A percentile compares a stretch with the other conserved stretches of the same genome.
Conservation (phyloP, 2,888 invertebrate genomes). For the Molanna angustata region DNA sequence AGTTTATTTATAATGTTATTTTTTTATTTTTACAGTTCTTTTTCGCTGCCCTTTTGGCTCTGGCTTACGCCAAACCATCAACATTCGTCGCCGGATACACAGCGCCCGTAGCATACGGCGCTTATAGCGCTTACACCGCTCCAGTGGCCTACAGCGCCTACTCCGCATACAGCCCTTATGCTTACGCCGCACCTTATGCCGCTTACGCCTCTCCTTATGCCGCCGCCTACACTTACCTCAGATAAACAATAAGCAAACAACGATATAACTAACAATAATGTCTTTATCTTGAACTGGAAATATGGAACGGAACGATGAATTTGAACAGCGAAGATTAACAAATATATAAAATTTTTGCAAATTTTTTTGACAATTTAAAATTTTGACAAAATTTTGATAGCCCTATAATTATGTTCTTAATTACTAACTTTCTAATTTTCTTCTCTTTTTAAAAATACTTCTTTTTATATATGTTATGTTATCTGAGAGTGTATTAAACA, state of each 20-base stretch:
- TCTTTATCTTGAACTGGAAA: no score
- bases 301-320: no score
- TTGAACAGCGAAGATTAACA: no score
- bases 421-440: no score
- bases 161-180: slow-evolving; percentile 24
- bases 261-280: no score
- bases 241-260: slow-evolving; percentile 8
- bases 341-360: no score
- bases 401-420: no score
- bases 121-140: slow-evolving; percentile 23
- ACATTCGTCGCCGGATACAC: slow-evolving; percentile 33
- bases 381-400: no score
- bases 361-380: no score
- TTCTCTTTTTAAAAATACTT: no score
- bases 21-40: slow-evolving; percentile 26
- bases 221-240: slow-evolving; percentile 33
- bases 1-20: not conserved
- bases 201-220: slow-evolving; percentile 35
- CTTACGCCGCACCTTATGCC: slow-evolving; percentile 37
- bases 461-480: no score
- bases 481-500: no score
- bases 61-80: slow-evolving; percentile 32
- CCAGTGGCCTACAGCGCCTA: slow-evolving; percentile 22
- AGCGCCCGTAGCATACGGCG: slow-evolving; percentile 37
- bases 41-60: slow-evolving; percentile 27